These are phyloP conservation scores for Nothobranchius furzeri DNA, from an alignment of 2,113 vertebrate species.

Conservation along the genomic window DNA sequence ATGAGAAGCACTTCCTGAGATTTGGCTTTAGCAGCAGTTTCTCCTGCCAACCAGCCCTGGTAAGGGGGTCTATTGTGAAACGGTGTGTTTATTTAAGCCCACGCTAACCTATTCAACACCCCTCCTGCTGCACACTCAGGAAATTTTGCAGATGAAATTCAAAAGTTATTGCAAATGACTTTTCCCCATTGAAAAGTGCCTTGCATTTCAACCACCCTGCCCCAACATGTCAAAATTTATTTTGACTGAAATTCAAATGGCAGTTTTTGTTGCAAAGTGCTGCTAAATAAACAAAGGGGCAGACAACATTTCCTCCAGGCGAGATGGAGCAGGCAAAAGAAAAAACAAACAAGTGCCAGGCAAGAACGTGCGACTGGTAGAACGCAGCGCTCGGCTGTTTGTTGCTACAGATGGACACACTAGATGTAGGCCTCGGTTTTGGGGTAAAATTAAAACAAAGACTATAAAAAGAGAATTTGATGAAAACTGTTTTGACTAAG, in stretches of 20 bases:
- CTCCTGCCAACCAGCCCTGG: constrained; percentile 40
- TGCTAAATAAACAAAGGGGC: constrained; percentile 64
- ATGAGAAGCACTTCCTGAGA: constrained; percentile 70
- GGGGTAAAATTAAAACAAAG: constrained; percentile 20
- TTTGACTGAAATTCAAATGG: constrained; percentile 44
- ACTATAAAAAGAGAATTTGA: neutral
- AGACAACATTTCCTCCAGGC: too few relatives aligned
- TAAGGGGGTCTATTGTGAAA: constrained; percentile 71
- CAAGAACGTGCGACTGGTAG: constrained; percentile 43
- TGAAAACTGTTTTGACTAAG: neutral
- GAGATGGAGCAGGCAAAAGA: constrained; percentile 43
- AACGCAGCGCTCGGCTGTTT: constrained; percentile 29
- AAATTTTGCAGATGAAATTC: constrained; percentile 38
- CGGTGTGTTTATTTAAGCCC: constrained; percentile 71
- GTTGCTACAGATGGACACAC: constrained; percentile 66
- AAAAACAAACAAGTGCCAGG: constrained; percentile 64
- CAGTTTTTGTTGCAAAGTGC: constrained; percentile 50
- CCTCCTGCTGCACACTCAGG: neutral
- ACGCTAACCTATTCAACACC: constrained; percentile 48
- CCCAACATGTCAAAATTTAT: constrained; percentile 38
- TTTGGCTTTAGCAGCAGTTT: constrained; percentile 53
- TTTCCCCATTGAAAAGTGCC: constrained; percentile 40
- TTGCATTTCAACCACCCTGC: constrained; percentile 7
- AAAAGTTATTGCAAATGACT: constrained; percentile 54
- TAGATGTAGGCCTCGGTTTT: constrained; percentile 5